These are phyloP conservation scores for Lophotriccus pileatus DNA, from an alignment of 2,797 vertebrate species.

Conservation along the genomic window DNA sequence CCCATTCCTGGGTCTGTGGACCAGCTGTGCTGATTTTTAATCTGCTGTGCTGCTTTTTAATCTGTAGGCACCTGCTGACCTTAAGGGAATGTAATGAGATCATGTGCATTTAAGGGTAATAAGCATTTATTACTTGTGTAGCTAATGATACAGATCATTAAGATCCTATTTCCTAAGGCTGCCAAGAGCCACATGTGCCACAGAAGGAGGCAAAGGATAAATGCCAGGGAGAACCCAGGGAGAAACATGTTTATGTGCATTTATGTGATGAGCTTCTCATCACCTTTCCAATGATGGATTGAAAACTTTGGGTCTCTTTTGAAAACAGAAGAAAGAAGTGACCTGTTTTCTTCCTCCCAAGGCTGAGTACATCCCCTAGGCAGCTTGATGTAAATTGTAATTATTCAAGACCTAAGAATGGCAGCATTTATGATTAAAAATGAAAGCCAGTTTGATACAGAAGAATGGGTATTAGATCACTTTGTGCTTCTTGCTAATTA, in stretches of 20 bases:
- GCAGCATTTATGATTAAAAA: slow-evolving; percentile 26
- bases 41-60: background rate
- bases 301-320: background rate
- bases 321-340: background rate
- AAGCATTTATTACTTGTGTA: background rate
- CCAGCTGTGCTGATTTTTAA: no score
- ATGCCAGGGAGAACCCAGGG: accelerated
- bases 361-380: background rate
- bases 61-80: background rate
- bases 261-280: background rate
- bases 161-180: background rate
- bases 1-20: background rate
- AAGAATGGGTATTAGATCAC: background rate
- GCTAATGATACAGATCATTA: background rate
- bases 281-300: background rate
- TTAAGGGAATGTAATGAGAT: background rate
- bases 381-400: background rate
- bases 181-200: background rate
- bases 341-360: background rate
- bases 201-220: background rate
- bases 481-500: background rate
- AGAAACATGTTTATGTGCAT: accelerated
- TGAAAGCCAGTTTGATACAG: background rate
- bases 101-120: background rate
- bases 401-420: slow-evolving; percentile 10